Conservation (phyloP, 2,113 vertebrate species). For the Synchiropus splendidus region DNA sequence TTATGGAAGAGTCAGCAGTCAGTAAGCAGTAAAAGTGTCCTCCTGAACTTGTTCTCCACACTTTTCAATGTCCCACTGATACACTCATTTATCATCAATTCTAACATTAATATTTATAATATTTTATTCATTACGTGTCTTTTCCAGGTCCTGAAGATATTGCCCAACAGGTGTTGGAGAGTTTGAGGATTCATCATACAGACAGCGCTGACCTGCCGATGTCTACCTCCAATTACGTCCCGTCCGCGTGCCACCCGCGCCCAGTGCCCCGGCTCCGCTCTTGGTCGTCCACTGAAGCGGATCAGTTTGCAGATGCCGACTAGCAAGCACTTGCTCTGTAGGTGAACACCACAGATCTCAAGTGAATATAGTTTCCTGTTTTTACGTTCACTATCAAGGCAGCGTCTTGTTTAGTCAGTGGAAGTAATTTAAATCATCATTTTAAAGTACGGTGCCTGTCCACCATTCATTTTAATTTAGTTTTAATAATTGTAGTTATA, state of each 20-base stretch:
- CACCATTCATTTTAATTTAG: background rate
- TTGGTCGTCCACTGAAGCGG: constrained; percentile 11
- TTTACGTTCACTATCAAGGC: too few relatives aligned
- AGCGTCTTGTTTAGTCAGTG: background rate
- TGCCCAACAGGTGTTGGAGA: constrained; percentile 9
- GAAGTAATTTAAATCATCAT: too few relatives aligned
- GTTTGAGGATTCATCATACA: constrained; percentile 12
- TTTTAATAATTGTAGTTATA: constrained; percentile 3
- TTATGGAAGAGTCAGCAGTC: too few relatives aligned
- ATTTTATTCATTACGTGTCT: background rate
- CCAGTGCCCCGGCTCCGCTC: constrained; percentile 33
- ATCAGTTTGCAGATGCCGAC: constrained; percentile 59
- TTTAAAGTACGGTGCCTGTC: background rate
- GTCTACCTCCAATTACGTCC: constrained; percentile 30
- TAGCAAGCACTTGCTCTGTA: constrained; percentile 20
- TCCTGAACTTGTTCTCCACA: too few relatives aligned
- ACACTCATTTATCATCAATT: too few relatives aligned
- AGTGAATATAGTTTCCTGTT: background rate
- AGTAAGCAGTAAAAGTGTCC: too few relatives aligned
- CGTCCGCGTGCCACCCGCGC: constrained; percentile 35
- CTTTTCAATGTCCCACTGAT: too few relatives aligned
- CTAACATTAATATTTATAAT: background rate
- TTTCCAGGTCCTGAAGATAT: constrained; percentile 54
- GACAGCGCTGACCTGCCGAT: background rate
- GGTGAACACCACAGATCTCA: background rate